Evolutionary conservation across 1,140 invertebrate genomes (phyloP).

Genomic region (Zaprionus nigranus): DNA sequence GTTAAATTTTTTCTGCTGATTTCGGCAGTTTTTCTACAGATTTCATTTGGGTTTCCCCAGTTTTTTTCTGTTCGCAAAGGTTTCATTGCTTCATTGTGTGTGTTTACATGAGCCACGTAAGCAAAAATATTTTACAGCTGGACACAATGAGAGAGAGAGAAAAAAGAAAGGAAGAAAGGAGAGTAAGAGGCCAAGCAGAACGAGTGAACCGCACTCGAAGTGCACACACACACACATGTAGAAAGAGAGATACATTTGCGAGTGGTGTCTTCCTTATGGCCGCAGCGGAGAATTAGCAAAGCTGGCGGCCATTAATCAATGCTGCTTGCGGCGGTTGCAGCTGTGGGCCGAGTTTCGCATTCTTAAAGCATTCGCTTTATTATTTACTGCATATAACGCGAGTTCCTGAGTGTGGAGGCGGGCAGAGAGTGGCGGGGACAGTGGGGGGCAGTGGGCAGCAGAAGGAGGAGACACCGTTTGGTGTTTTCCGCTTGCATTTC

Average conservation of each 20-base stretch:
- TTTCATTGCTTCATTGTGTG: conserved; percentile 23
- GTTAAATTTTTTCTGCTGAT: conserved; percentile 72
- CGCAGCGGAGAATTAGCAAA: conserved; percentile 52
- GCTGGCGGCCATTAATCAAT: conserved; percentile 57
- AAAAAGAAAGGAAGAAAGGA: not conserved
- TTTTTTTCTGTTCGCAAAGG: conserved; percentile 2
- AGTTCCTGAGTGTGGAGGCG: not conserved
- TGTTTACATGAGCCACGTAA: conserved; percentile 50
- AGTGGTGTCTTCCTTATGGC: conserved; percentile 29
- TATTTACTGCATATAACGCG: conserved; percentile 54
- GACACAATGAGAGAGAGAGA: not conserved
- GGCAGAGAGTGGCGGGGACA: not conserved
- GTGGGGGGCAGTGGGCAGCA: not conserved
- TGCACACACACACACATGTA: not conserved
- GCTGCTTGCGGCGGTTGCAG: conserved; percentile 24
- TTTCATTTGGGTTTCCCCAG: conserved; percentile 16
- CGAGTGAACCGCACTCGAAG: conserved; percentile 1
- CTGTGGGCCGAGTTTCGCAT: conserved; percentile 20
- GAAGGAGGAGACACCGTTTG: conserved; percentile 20
- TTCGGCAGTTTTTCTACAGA: conserved; percentile 52
- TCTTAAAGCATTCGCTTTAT: conserved; percentile 56
- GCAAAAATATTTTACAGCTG: conserved; percentile 60
- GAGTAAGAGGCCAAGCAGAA: conserved; percentile 27
- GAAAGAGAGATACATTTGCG: conserved; percentile 14
- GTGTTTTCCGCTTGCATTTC: conserved; percentile 56